These are phyloP conservation scores for Aldabrachelys gigantea DNA, from an alignment of 2,113 vertebrate genomes.

Conservation along the genomic window DNA sequence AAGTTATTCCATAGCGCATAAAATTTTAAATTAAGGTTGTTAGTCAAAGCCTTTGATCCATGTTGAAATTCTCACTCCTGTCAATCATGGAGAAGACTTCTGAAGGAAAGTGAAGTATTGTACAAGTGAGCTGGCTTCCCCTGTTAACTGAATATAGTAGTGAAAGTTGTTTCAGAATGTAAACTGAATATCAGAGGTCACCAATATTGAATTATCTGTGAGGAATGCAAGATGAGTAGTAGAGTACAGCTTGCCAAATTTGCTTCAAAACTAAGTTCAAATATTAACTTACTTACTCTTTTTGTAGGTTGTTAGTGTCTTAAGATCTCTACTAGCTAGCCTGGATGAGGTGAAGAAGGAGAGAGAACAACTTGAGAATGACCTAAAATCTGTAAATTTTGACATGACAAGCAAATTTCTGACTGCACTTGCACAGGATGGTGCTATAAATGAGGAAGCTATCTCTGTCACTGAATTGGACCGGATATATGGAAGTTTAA, in stretches of 20 bases:
- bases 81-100: background rate
- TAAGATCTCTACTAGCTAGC: conserved; percentile 86
- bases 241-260: rapidly evolving
- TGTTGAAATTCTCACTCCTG: background rate
- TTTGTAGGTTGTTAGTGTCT: conserved; percentile 88
- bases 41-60: background rate
- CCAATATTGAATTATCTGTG: background rate
- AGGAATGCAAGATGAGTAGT: background rate
- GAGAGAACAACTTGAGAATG: conserved; percentile 90
- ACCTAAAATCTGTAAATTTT: conserved; percentile 92
- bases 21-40: background rate
- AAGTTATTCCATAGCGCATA: background rate
- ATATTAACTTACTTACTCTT: background rate
- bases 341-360: conserved; percentile 93
- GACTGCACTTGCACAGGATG: conserved; percentile 91
- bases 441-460: conserved; percentile 94
- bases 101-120: background rate
- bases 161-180: background rate
- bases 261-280: background rate
- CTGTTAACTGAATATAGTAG: background rate
- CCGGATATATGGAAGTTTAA: conserved; percentile 89
- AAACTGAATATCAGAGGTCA: background rate
- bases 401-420: conserved; percentile 95
- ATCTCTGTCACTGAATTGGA: conserved; percentile 90
- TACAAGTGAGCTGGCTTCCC: background rate